Base-by-base conservation (phyloP, 2,888 invertebrate genomes). In the Lacanobia oleracea region DNA sequence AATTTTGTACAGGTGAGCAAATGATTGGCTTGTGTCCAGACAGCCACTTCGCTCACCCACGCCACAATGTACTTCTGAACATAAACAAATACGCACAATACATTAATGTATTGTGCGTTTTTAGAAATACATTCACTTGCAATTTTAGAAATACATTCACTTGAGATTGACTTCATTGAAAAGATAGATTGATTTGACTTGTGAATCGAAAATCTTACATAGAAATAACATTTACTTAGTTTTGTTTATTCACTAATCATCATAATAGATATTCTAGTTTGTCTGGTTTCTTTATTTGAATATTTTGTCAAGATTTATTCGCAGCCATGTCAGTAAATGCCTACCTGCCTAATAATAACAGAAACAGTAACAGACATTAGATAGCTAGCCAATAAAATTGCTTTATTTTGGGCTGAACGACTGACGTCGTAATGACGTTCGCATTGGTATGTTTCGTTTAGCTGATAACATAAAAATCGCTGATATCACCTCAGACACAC, bases 11-110 rank as follows among this genome's bases (percentile, higher is more conserved):
- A 94, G 94, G 94, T 95, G 92, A 94, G 91, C 89, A 88, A 92
- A 89, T 91, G 90, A 91, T 94, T 95, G 95, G 95, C 93, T 77
- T 73, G 71, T 81, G 86, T 93, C 95, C 95, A 95, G 90, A 89
- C 84, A 88, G 87, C 87, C 87, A 88, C 90, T 89, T 90, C 87
- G 85, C 77, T 87, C 92, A 82, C 93, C 93, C 89, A 94, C 95
- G 88, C 89, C 79, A 75, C 71, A 77, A 82, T 89, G 83, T 88
- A 88, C 88, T 85, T 84, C 81, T 84, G 83, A 88, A 89, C 85
- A 91, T 90, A 92, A 92, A 92, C 92, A 93, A 91, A 91, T 91
- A 90, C 88, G 88, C 87, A 89, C 86, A 86, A 82, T 85, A 82
- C 81, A 51, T 78, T 83, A n/a, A n/a, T n/a, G n/a, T n/a, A n/a